Evolutionary conservation across 2,113 vertebrate species (phyloP), one percentile per base, ranked within the genome.

Genomic region (Montifringilla adamsi): DNA sequence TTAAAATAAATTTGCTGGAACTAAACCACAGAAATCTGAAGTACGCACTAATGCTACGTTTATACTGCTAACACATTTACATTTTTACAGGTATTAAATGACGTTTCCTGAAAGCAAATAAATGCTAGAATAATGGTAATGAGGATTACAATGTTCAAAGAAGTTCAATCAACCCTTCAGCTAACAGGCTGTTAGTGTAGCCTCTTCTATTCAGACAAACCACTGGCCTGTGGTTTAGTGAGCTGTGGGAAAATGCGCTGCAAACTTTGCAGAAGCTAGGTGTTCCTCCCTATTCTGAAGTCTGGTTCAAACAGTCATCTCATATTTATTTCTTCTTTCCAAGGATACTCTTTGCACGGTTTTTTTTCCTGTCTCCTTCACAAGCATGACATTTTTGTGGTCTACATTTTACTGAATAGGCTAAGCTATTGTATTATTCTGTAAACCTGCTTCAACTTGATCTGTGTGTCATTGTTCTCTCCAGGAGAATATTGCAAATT

Each of bases 111-210:
- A 89, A 93, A 87, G 49, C 41, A 85, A 87, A 58, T 87, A 87
- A 87, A 82, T 62, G 18, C 77, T 95, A 69, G 63, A 85, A 89
- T 93, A 85, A 64, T 66, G n/a, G 49, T 73, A 68, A 76, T 53
- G 28, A 79, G 43, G 81, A 95, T 93, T 96, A 95, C 84, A 73
- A 35, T 46, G 20, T 76, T 93, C 37, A 84, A 64, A 91, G 80
- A 75, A 79, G 31, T 79, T 96, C 70, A 85, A 13, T 58, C 77
- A 95, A 27, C 77, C 26, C 26, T 89, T 68, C 53, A 84, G 28
- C 37, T 85, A 84, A 77, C 81, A 89, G 73, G 35, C 72, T 76
- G 24, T 50, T 94, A 68, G 56, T 56, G 31, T 28, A 43, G 37
- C 47, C 37, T 58, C 11, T 79, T 76, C 23, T 93, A 23, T 69